Evolutionary conservation across 35 echinoderm and acorn worm genomes (phyloP).

Genomic region (Anneissia japonica): DNA sequence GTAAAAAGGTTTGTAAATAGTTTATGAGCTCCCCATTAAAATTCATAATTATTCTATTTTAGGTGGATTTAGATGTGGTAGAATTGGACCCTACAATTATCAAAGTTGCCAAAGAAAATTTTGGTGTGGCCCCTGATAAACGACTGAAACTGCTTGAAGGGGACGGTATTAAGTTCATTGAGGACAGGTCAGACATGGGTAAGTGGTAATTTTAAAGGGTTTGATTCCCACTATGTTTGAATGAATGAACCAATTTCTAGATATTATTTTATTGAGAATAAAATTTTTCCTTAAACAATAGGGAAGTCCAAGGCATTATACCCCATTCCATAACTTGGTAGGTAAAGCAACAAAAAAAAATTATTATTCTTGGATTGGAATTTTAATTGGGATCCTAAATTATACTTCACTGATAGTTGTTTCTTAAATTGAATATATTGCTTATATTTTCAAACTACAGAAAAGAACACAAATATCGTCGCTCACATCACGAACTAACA

Average conservation of each 20-base stretch:
- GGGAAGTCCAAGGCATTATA: neutral
- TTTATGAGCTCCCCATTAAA: no score
- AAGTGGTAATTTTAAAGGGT: neutral
- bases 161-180: constrained; percentile 69
- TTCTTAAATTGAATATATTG: no score
- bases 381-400: no score
- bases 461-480: no score
- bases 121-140: constrained; percentile 56
- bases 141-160: constrained; percentile 41
- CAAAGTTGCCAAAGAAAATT: constrained; percentile 58
- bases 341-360: neutral
- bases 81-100: constrained; percentile 59
- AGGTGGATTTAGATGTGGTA: constrained; percentile 68
- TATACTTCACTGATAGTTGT: no score
- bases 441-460: no score
- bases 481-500: no score
- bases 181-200: constrained; percentile 21
- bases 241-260: neutral
- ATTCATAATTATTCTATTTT: neutral
- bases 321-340: neutral
- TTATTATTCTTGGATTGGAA: no score
- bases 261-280: neutral
- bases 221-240: neutral
- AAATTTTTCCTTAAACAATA: neutral
- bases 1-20: no score